Evolutionary conservation across 1,140 invertebrate species (phyloP).

Genomic region (Chironomus striatipennis): DNA sequence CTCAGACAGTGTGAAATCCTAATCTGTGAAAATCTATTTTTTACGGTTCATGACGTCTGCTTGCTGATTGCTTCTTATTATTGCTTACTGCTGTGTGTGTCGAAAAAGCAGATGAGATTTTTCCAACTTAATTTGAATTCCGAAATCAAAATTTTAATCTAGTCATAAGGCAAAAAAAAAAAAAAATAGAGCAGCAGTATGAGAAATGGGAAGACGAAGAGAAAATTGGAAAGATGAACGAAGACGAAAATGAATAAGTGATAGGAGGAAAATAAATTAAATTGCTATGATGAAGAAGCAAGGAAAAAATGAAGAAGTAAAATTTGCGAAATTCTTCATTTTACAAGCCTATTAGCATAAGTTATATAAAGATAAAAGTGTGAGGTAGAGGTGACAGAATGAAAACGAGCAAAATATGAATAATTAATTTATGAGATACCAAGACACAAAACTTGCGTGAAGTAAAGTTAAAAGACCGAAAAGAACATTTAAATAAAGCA

Average conservation of each 20-base stretch:
- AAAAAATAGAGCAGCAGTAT: too few relatives aligned
- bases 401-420: background rate
- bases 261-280: too few relatives aligned
- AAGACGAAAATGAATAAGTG: too few relatives aligned
- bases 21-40: background rate
- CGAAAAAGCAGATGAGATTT: background rate
- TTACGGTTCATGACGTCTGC: background rate
- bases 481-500: too few relatives aligned
- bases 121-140: background rate
- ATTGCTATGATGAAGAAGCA: background rate
- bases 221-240: too few relatives aligned
- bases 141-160: constrained; percentile 2
- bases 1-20: too few relatives aligned
- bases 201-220: too few relatives aligned
- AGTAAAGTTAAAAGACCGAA: background rate
- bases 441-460: background rate
- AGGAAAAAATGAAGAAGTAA: background rate
- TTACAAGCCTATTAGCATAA: background rate
- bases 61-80: background rate
- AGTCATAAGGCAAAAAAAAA: background rate
- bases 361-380: background rate
- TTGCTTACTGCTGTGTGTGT: background rate
- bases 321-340: background rate
- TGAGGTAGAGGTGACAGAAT: background rate
- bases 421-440: background rate